These are phyloP conservation scores for Lasiurus borealis DNA, from an alignment of 2,113 vertebrate genomes.

Conservation along the genomic window DNA sequence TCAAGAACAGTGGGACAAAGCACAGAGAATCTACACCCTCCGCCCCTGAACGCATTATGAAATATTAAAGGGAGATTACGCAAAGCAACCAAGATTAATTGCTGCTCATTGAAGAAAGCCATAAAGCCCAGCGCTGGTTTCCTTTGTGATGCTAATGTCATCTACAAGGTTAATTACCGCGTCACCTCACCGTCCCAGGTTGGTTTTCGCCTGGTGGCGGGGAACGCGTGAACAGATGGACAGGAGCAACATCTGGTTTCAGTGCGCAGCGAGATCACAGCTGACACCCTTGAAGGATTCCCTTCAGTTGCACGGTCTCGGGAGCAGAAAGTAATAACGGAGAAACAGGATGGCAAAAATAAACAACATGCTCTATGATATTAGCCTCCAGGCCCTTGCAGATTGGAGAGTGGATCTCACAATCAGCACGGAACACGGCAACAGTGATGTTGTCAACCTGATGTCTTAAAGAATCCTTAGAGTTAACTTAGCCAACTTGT, in stretches of 20 bases:
- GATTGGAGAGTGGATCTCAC: neutral
- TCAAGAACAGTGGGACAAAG: conserved; percentile 60
- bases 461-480: neutral
- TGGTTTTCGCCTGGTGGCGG: conserved; percentile 81
- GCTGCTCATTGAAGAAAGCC: conserved; percentile 82
- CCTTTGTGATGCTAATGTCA: conserved; percentile 79
- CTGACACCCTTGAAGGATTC: conserved; percentile 84
- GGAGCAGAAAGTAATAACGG: conserved; percentile 72
- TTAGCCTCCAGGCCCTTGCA: neutral
- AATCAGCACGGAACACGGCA: neutral
- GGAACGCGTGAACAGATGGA: conserved; percentile 85
- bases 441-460: neutral
- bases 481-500: neutral
- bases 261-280: conserved; percentile 69
- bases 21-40: conserved; percentile 62
- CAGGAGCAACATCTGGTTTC: conserved; percentile 84
- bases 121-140: conserved; percentile 73
- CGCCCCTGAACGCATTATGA: conserved; percentile 82
- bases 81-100: conserved; percentile 82
- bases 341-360: conserved; percentile 66
- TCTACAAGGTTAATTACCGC: conserved; percentile 87
- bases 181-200: conserved; percentile 78
- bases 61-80: conserved; percentile 83
- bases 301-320: conserved; percentile 75
- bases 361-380: conserved; percentile 56